A percentile compares a stretch with the other conserved stretches of the same genome.
Evolutionary conservation across 2,797 vertebrate genomes (phyloP).

Genomic region (Catamblyrhynchus diadema): DNA sequence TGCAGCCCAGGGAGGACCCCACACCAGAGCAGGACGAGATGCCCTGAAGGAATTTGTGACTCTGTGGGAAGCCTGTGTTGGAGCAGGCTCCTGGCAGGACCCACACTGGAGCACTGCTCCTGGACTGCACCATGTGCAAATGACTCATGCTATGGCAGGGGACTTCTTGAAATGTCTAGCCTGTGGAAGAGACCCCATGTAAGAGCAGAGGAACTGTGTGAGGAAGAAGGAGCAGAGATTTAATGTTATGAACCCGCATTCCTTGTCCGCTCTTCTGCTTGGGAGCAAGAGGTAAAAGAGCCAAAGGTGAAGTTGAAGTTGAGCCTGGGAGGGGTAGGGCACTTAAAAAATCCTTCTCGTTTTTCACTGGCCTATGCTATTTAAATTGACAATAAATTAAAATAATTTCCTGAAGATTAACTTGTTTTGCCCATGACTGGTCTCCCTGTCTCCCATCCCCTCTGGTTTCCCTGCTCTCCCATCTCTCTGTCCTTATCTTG

Average conservation of each 20-base stretch:
- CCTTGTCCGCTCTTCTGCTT: accelerated
- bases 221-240: neutral
- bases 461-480: neutral
- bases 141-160: accelerated
- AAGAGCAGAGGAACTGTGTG: neutral
- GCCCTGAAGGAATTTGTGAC: neutral
- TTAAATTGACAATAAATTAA: neutral
- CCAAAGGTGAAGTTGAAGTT: neutral
- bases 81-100: neutral
- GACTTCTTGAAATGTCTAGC: neutral
- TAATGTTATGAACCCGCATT: neutral
- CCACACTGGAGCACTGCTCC: neutral
- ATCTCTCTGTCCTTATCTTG: neutral
- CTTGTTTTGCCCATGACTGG: neutral
- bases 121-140: neutral
- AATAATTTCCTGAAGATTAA: neutral
- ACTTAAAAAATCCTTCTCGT: neutral
- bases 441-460: neutral
- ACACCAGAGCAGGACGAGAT: accelerated
- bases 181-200: neutral
- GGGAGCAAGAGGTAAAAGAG: neutral
- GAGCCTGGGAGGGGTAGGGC: neutral
- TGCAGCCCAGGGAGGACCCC: accelerated
- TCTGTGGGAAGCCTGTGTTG: accelerated
- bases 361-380: neutral